Base-by-base conservation (phyloP, 2,113 vertebrate species). In the Plecotus auritus region DNA sequence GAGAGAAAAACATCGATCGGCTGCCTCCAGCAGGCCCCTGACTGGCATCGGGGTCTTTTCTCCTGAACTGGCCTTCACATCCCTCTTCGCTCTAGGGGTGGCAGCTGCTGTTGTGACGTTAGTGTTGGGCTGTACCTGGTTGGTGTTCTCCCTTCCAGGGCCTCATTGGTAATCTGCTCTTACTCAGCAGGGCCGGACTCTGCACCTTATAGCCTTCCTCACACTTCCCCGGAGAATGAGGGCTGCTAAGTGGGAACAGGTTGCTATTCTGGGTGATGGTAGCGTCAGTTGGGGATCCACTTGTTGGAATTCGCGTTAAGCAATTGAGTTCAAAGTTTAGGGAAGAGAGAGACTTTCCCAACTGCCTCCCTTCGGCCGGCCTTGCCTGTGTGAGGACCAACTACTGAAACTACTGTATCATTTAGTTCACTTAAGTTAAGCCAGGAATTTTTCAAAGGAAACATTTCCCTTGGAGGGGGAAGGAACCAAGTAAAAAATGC, bases 321-420 rank as follows among this genome's bases (percentile, higher is more conserved):
- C 42, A 81, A 2, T 4, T 70, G 66, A 93, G 92, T 93, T 91
- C 83, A 88, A 72, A 77, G 69, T 74, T 95, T 73, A 83, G 76
- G 20, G 35, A 64, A 32, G 54, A 73, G 35, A 67, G n/a, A 72
- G 26, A 47, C 40, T 76, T 76, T 91, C 23, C 49, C 70, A 26
- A 70, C 0, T 9, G 35, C 37, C 30, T 89, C 32, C 30, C n/a
- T 23, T n/a, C 35, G 30, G 35, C 42, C 51, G n/a, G 32, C 66
- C n/a, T 92, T 37, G 35, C 8, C 26, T 32, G 6, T 26, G 28
- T 83, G 42, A 47, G 17, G 28, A 64, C 22, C 91, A 37, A 86
- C 9, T 1, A 2, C 5, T 30, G 35, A 94, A 45, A 89, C 9
- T 2, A 2, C 5, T 30, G 35, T 84, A 88, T 90, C 28, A 9